A percentile compares a stretch with the other conserved stretches of the same genome.
Conservation (phyloP, 2,888 invertebrate species). For the Catocala sponsa region DNA sequence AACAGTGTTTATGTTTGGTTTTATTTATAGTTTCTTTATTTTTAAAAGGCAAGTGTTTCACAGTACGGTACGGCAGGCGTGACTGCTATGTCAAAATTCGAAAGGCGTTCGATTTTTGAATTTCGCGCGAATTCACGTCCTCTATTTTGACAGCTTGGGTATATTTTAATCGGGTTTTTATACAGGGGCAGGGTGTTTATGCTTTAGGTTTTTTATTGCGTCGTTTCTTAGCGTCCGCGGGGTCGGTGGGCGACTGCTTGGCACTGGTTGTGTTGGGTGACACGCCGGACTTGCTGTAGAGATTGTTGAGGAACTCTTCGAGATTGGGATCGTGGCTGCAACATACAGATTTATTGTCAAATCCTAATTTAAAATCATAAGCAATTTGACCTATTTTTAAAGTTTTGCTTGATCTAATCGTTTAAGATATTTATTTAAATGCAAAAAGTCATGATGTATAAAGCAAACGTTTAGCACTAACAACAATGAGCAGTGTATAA, state of each 20-base stretch:
- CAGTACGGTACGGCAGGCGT: conserved; percentile 50
- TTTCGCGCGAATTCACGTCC: conserved; percentile 42
- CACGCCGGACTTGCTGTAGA: conserved; percentile 90
- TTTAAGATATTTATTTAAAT: too few species aligned
- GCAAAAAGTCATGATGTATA: too few species aligned
- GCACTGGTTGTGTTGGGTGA: conserved; percentile 61
- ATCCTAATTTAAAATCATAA: too few species aligned
- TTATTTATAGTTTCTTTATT: conserved; percentile 43
- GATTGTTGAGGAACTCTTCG: conserved; percentile 93
- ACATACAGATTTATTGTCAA: neutral
- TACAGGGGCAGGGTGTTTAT: conserved; percentile 47
- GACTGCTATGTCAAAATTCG: conserved; percentile 32
- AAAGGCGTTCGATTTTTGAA: conserved; percentile 46
- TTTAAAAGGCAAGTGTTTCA: conserved; percentile 54
- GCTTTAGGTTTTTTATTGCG: conserved; percentile 80
- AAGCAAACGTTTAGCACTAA: too few species aligned
- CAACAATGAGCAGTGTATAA: too few species aligned
- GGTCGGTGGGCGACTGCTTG: conserved; percentile 52
- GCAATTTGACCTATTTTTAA: too few species aligned
- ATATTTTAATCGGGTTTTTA: conserved; percentile 27
- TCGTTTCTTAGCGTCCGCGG: conserved; percentile 69
- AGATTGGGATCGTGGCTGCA: conserved; percentile 92
- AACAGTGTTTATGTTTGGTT: conserved; percentile 45
- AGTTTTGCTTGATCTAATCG: too few species aligned
- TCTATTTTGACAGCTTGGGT: conserved; percentile 46